phyloP scores from a whole-genome alignment of 1,140 invertebrate species.

The Ganaspis sp. region DNA sequence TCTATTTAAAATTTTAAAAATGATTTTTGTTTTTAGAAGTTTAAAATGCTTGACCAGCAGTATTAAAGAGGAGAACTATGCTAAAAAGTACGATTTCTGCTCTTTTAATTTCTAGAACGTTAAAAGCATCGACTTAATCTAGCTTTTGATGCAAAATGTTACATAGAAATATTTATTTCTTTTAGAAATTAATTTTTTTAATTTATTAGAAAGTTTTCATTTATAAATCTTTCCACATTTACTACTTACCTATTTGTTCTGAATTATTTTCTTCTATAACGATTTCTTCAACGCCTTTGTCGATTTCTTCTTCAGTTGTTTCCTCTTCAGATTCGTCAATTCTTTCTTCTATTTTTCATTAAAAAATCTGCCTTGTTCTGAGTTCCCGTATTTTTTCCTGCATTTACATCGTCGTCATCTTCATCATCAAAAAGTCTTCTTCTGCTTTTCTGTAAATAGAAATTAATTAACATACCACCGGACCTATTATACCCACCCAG shows the following conservation, averaged over 20 bases:
- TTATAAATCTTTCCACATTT: neutral
- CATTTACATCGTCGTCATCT: neutral
- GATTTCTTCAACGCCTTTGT: neutral
- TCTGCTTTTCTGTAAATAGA: neutral
- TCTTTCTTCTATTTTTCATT: neutral
- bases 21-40: too few relatives aligned
- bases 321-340: neutral
- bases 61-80: too few relatives aligned
- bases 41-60: too few relatives aligned
- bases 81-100: too few relatives aligned
- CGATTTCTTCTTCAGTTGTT: neutral
- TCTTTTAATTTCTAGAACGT: too few relatives aligned
- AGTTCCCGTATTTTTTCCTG: neutral
- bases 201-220: neutral
- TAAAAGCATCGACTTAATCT: too few relatives aligned
- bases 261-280: neutral
- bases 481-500: too few relatives aligned
- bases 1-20: too few relatives aligned
- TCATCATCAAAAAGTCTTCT: neutral
- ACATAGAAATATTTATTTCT: too few relatives aligned
- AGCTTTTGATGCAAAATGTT: too few relatives aligned
- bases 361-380: neutral
- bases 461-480: neutral
- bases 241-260: neutral
- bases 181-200: neutral